Percentiles rank a stretch among this genome's conserved stretches.
Evolutionary conservation across 2,113 vertebrate genomes (phyloP).

Genomic region (Lynx canadensis): DNA sequence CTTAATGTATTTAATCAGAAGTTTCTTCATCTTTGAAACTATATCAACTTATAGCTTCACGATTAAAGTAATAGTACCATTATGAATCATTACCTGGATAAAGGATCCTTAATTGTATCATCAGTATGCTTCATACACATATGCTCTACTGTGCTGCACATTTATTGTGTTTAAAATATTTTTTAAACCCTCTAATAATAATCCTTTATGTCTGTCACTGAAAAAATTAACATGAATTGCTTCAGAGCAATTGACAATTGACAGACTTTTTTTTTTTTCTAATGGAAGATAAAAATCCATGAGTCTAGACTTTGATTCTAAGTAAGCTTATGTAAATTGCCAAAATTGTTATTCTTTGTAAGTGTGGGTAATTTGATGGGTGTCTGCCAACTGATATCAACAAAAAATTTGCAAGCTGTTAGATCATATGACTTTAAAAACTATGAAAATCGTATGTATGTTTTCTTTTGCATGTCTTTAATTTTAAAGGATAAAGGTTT

Average conservation of each 20-base stretch:
- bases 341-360: constrained; percentile 60
- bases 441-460: constrained; percentile 30
- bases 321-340: constrained; percentile 59
- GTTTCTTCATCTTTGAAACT: constrained; percentile 28
- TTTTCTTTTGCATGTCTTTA: constrained; percentile 44
- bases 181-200: constrained; percentile 52
- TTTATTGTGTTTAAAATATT: constrained; percentile 50
- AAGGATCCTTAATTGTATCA: constrained; percentile 13
- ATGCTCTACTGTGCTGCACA: not conserved
- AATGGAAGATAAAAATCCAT: constrained; percentile 60
- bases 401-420: constrained; percentile 56
- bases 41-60: not conserved
- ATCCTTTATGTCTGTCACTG: constrained; percentile 60
- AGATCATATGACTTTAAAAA: constrained; percentile 41
- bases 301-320: constrained; percentile 62
- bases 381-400: constrained; percentile 56
- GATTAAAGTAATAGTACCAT: not conserved
- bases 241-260: constrained; percentile 55
- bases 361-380: constrained; percentile 58
- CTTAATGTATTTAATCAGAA: not conserved
- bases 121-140: not conserved
- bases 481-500: constrained; percentile 38
- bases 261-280: constrained; percentile 62
- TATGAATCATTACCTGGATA: not conserved
- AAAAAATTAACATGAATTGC: constrained; percentile 53